These are phyloP conservation scores for Ooceraea biroi DNA, from an alignment of 1,140 invertebrate species.

Conservation along the genomic window DNA sequence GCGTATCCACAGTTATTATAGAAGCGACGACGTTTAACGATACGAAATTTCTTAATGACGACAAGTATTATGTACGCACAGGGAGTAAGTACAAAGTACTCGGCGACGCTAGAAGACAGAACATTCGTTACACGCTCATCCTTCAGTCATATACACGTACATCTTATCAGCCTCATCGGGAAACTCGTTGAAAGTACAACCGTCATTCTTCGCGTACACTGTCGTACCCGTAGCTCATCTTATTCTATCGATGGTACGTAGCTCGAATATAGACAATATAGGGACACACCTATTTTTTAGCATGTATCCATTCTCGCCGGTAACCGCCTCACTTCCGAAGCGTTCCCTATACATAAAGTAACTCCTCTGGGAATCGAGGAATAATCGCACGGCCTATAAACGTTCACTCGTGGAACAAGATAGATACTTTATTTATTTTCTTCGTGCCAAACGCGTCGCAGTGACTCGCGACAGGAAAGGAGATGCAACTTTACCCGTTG, in stretches of 20 bases:
- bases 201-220: conserved; percentile 11
- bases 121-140: conserved; percentile 38
- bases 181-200: conserved; percentile 59
- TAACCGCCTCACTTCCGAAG: conserved; percentile 26
- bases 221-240: conserved; percentile 15
- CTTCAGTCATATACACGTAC: conserved; percentile 1
- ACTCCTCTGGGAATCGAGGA: conserved; percentile 28
- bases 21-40: conserved; percentile 41
- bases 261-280: conserved; percentile 45
- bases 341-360: conserved; percentile 17
- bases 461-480: neutral
- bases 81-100: conserved; percentile 54
- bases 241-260: neutral
- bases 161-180: neutral
- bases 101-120: conserved; percentile 28
- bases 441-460: conserved; percentile 46
- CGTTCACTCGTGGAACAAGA: conserved; percentile 27
- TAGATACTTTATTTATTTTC: conserved; percentile 55
- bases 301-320: conserved; percentile 22
- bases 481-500: neutral
- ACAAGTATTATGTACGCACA: conserved; percentile 50
- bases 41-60: conserved; percentile 48
- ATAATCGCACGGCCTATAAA: conserved; percentile 52
- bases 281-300: conserved; percentile 44
- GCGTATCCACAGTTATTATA: conserved; percentile 15